Percentiles rank a stretch among this genome's conserved stretches.
These are phyloP conservation scores for Paradisaea rubra DNA, from an alignment of 2,113 vertebrate genomes.

Conservation along the genomic window DNA sequence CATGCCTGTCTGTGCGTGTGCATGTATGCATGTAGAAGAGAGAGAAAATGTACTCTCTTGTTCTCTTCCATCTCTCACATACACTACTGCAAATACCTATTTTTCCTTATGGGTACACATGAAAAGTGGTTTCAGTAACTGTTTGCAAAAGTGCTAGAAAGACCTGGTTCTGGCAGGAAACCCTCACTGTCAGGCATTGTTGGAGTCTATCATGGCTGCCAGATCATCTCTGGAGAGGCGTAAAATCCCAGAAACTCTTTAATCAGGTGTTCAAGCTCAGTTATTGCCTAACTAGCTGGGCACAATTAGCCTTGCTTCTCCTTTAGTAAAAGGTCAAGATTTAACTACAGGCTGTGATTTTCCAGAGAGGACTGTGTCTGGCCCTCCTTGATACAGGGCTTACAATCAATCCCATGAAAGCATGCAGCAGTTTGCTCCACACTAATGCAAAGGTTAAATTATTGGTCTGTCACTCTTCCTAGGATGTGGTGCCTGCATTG, in stretches of 20 bases:
- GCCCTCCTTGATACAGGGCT: neutral
- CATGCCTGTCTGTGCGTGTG: neutral
- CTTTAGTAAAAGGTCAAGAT: neutral
- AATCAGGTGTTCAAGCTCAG: neutral
- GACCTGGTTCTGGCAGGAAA: neutral
- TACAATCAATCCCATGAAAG: fast-evolving
- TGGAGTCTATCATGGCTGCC: neutral
- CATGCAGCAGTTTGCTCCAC: neutral
- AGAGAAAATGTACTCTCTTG: neutral
- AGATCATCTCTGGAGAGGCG: neutral
- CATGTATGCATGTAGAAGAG: neutral
- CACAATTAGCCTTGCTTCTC: neutral
- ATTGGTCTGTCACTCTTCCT: neutral
- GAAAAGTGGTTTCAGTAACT: neutral
- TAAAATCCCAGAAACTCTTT: neutral
- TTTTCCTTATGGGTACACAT: neutral
- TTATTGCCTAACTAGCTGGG: neutral
- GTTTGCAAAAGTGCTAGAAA: neutral
- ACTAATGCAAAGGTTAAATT: neutral
- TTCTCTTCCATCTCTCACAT: neutral
- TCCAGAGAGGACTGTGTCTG: neutral
- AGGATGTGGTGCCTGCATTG: neutral
- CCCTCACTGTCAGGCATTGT: neutral
- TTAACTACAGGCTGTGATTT: neutral
- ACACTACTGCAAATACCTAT: neutral